Evolutionary conservation across 2,113 vertebrate genomes (phyloP).

Genomic region (chimpanzee (Pan troglodytes)): DNA sequence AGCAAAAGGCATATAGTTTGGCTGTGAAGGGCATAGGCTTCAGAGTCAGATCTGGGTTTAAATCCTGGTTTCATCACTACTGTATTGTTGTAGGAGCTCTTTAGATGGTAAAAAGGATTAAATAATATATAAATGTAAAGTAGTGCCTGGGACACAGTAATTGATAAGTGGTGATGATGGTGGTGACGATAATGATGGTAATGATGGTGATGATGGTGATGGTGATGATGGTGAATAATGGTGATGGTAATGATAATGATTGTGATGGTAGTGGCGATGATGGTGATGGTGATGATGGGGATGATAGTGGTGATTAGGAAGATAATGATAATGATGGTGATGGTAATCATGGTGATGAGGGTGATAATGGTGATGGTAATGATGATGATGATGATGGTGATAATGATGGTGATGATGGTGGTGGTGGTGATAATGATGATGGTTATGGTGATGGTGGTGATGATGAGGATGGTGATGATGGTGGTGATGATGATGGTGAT

Average conservation of each 20-base stretch:
- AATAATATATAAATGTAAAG: background rate
- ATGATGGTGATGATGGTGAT: fast-evolving
- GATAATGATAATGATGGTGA: fast-evolving
- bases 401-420: fast-evolving
- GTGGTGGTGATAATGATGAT: fast-evolving
- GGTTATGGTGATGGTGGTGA: fast-evolving
- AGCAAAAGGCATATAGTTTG: background rate
- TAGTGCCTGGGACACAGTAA: background rate
- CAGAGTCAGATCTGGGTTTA: background rate
- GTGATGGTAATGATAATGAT: fast-evolving
- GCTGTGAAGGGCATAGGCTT: background rate
- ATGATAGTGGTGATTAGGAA: background rate
- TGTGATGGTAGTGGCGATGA: fast-evolving
- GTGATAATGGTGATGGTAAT: fast-evolving
- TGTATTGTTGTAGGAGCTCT: background rate
- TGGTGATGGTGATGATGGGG: background rate
- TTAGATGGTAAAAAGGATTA: background rate
- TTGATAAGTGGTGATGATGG: background rate
- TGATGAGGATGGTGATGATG: background rate
- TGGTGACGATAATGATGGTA: fast-evolving
- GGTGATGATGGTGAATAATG: fast-evolving
- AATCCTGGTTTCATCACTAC: background rate
- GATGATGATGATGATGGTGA: fast-evolving
- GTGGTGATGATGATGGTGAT: fast-evolving
- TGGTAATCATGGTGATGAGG: fast-evolving